Evolutionary conservation across 2,888 invertebrate species (phyloP).

Genomic region (Lasioglossum leucozonium): DNA sequence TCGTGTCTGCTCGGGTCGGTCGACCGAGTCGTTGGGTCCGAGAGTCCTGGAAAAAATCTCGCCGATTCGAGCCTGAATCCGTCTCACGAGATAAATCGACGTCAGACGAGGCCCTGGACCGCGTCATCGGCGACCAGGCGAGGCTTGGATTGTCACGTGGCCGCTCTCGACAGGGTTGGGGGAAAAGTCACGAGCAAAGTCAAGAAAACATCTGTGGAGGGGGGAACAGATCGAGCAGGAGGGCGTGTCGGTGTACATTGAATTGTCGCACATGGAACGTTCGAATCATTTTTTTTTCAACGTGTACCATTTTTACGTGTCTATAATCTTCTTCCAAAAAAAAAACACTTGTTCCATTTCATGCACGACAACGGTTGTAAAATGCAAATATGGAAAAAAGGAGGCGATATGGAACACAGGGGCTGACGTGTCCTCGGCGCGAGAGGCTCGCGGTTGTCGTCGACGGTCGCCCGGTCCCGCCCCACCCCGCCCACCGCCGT

Average conservation of each 20-base stretch:
- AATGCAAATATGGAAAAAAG: background rate
- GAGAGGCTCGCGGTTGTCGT: background rate
- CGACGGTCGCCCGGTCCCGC: background rate
- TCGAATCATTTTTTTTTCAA: background rate
- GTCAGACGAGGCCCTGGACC: background rate
- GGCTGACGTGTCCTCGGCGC: background rate
- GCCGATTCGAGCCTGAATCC: background rate
- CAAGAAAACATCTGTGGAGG: background rate
- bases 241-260: conserved; percentile 9
- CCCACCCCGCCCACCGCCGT: background rate
- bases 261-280: background rate
- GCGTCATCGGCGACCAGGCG: conserved; percentile 20
- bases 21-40: background rate
- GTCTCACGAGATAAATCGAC: background rate
- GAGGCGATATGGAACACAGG: background rate
- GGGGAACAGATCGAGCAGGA: conserved; percentile 30
- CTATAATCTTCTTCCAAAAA: no score
- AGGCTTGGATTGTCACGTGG: background rate
- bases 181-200: conserved; percentile 8
- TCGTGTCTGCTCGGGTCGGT: background rate
- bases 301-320: background rate
- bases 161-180: background rate
- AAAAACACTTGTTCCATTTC: background rate
- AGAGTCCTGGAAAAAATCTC: conserved; percentile 8
- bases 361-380: background rate